phyloP scores from a whole-genome alignment of 2,113 vertebrate genomes.

The Rhinogobius similis region DNA sequence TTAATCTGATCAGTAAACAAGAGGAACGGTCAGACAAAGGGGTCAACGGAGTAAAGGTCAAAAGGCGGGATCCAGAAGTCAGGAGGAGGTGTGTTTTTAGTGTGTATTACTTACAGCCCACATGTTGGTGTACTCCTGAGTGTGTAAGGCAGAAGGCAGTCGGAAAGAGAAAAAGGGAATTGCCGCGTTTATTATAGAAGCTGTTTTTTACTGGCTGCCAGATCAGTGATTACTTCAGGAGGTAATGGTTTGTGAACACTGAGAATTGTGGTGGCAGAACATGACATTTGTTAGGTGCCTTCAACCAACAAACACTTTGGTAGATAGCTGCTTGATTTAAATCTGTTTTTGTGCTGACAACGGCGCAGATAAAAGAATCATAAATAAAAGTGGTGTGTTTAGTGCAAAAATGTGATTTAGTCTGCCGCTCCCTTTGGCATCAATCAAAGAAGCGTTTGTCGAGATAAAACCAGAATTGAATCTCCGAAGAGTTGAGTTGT shows the following conservation, averaged over 20 bases:
- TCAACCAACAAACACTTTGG: constrained; percentile 29
- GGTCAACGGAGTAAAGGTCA: constrained; percentile 50
- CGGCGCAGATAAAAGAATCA: constrained; percentile 2
- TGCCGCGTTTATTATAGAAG: constrained; percentile 56
- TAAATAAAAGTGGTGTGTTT: background rate
- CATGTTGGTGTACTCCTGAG: constrained; percentile 89
- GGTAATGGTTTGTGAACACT: constrained; percentile 55
- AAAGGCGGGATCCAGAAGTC: constrained; percentile 43
- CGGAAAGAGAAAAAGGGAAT: constrained; percentile 84
- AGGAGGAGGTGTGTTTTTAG: constrained; percentile 60
- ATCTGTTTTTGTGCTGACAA: constrained; percentile 13
- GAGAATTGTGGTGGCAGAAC: constrained; percentile 39
- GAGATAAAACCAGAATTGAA: constrained; percentile 9
- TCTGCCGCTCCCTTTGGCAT: constrained; percentile 10
- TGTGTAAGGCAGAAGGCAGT: constrained; percentile 84
- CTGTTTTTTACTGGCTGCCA: constrained; percentile 25
- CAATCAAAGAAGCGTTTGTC: constrained; percentile 9
- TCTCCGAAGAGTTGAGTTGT: background rate
- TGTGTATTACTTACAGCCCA: constrained; percentile 92
- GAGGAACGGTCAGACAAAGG: constrained; percentile 46
- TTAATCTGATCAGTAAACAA: constrained; percentile 37
- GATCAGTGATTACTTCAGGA: constrained; percentile 53
- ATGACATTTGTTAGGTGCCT: constrained; percentile 28
- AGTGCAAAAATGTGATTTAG: constrained; percentile 1
- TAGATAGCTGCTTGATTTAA: constrained; percentile 5